Conservation (phyloP, 2,797 vertebrate genomes). For the Sciurus vulgaris region DNA sequence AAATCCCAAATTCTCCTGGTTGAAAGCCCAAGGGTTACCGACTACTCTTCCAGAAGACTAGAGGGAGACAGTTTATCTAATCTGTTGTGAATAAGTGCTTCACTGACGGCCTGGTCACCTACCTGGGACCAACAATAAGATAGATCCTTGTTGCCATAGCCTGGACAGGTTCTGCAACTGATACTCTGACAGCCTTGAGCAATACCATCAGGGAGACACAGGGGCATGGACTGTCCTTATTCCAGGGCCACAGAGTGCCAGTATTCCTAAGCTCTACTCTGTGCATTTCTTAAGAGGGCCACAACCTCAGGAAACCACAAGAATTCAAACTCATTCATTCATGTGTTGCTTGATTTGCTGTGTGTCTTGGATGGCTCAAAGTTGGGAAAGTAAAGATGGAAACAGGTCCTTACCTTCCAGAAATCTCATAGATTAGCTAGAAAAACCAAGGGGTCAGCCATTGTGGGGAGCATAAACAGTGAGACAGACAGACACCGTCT, state of each 20-base stretch:
- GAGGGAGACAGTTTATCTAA: conserved; percentile 68
- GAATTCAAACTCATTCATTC: background rate
- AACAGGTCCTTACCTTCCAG: background rate
- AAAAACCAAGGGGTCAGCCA: background rate
- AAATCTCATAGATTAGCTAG: background rate
- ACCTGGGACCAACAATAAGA: conserved; percentile 82
- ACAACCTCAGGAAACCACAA: background rate
- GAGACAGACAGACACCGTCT: background rate
- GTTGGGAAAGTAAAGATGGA: conserved; percentile 1
- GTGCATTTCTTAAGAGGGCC: background rate
- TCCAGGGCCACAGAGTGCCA: background rate
- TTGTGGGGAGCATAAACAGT: background rate
- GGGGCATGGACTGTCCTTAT: conserved; percentile 54
- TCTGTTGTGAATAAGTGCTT: conserved; percentile 75
- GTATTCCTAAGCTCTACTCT: background rate
- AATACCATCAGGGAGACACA: conserved; percentile 56
- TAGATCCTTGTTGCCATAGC: conserved; percentile 78
- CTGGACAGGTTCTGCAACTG: conserved; percentile 62
- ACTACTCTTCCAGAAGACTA: conserved; percentile 48
- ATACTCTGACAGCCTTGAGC: conserved; percentile 69
- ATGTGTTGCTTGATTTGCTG: background rate
- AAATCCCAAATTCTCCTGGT: background rate
- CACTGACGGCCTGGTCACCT: conserved; percentile 82
- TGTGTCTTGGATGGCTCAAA: background rate
- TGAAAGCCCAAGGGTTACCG: conserved; percentile 80